Conservation (phyloP, 2,797 vertebrate species). For the Gymnoscopelus braueri region DNA sequence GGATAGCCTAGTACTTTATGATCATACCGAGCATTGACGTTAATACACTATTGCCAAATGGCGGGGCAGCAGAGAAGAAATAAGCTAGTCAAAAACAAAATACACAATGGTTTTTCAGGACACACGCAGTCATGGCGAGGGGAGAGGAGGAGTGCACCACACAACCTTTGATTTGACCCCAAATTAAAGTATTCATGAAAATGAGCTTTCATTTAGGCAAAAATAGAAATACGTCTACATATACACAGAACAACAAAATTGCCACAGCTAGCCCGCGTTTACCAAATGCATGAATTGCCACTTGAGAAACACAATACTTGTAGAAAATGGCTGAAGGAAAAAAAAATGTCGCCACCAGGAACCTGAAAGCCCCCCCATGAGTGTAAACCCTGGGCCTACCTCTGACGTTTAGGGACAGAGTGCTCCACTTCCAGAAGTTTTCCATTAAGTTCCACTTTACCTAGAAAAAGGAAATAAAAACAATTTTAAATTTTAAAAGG, state of each 20-base stretch:
- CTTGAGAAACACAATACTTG: neutral
- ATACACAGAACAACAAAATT: neutral
- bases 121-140: slow-evolving; percentile 53
- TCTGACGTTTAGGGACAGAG: slow-evolving; percentile 98
- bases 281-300: neutral
- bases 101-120: slow-evolving; percentile 43
- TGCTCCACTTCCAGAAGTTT: slow-evolving; percentile 98
- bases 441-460: slow-evolving; percentile 98
- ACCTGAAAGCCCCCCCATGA: slow-evolving; percentile 25
- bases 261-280: neutral
- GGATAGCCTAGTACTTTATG: neutral
- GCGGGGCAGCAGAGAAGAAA: slow-evolving; percentile 8
- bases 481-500: slow-evolving; percentile 17
- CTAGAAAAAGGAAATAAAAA: slow-evolving; percentile 74
- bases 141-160: slow-evolving; percentile 42
- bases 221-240: slow-evolving; percentile 9
- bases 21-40: neutral
- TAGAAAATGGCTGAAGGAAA: slow-evolving; percentile 22
- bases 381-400: slow-evolving; percentile 81
- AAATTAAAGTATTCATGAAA: slow-evolving; percentile 32
- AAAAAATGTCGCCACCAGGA: slow-evolving; percentile 15
- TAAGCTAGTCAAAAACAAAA: slow-evolving; percentile 31
- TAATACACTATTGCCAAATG: neutral
- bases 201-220: neutral
- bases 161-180: slow-evolving; percentile 66